A percentile compares a stretch with the other conserved stretches of the same genome.
These are phyloP conservation scores for Alouatta palliata DNA, from an alignment of 2,113 vertebrate genomes.

Conservation along the genomic window DNA sequence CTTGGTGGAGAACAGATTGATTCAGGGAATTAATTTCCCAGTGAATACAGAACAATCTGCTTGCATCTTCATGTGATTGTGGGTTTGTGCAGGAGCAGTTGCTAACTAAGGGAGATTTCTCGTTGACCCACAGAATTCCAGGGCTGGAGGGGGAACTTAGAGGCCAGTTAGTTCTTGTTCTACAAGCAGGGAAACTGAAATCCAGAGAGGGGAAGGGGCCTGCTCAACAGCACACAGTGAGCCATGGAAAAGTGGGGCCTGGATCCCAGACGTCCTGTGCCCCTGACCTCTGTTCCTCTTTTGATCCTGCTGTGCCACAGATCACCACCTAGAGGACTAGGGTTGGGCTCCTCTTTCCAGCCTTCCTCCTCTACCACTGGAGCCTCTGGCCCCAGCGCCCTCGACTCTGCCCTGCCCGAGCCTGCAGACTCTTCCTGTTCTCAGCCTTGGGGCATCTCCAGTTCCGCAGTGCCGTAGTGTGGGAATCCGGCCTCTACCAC, in stretches of 20 bases:
- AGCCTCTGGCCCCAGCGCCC: background rate
- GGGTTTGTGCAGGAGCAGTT: background rate
- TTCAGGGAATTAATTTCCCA: background rate
- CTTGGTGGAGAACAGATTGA: background rate
- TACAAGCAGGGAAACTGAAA: background rate
- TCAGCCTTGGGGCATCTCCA: fast-evolving
- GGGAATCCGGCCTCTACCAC: background rate
- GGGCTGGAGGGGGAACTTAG: background rate
- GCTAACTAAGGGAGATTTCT: background rate
- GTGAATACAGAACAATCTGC: background rate
- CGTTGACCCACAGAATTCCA: background rate
- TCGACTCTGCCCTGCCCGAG: background rate
- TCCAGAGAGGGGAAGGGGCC: background rate
- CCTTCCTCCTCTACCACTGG: background rate
- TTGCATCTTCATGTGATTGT: background rate
- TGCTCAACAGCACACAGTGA: background rate
- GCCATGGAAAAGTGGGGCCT: background rate
- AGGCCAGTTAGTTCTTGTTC: background rate
- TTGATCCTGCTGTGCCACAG: background rate
- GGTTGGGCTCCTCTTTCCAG: background rate
- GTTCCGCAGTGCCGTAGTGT: background rate
- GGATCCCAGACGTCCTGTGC: background rate
- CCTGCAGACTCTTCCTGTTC: no score
- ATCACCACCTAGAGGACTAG: background rate
- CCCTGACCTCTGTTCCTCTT: background rate